Evolutionary conservation across 1,140 invertebrate species (phyloP).

Genomic region (Trichogramma pretiosum): DNA sequence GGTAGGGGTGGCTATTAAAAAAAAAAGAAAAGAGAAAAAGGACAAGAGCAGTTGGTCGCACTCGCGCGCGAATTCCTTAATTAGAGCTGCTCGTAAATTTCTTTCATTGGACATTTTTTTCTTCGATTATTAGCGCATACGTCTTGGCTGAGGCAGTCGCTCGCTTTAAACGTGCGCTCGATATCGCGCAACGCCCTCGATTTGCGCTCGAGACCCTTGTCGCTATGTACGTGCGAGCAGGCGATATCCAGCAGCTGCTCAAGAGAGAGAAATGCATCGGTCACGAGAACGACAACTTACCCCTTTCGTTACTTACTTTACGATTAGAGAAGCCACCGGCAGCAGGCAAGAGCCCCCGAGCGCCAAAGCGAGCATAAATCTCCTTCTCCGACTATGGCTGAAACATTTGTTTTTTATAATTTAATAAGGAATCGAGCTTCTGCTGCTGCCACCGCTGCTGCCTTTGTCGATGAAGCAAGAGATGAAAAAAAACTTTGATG

Average conservation of each 20-base stretch:
- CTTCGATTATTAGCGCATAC: constrained; percentile 48
- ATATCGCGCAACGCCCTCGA: too few species aligned
- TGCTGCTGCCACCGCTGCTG: too few species aligned
- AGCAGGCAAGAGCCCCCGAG: too few species aligned
- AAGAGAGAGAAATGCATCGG: too few species aligned
- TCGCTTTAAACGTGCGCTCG: too few species aligned
- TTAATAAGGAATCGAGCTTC: constrained; percentile 12
- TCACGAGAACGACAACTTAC: constrained; percentile 5
- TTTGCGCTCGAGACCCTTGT: constrained; percentile 34
- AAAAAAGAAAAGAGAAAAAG: constrained; percentile 10
- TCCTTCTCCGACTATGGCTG: background rate
- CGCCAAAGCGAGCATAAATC: constrained; percentile 22
- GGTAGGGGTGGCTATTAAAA: constrained; percentile 7
- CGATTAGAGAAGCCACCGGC: constrained; percentile 19
- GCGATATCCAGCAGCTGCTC: too few species aligned
- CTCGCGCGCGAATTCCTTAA: constrained; percentile 37
- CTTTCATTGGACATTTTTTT: constrained; percentile 46
- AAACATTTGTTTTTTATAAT: constrained; percentile 2
- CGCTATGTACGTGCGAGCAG: too few species aligned
- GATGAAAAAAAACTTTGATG: constrained; percentile 5
- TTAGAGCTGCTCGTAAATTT: constrained; percentile 45
- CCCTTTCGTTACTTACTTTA: constrained; percentile 21
- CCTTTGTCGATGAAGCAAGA: constrained; percentile 5
- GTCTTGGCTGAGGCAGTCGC: constrained; percentile 22
- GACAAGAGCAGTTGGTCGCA: constrained; percentile 23